These are phyloP conservation scores for Ridgeia piscesae DNA, from an alignment of 1,140 invertebrate species.

Conservation along the genomic window DNA sequence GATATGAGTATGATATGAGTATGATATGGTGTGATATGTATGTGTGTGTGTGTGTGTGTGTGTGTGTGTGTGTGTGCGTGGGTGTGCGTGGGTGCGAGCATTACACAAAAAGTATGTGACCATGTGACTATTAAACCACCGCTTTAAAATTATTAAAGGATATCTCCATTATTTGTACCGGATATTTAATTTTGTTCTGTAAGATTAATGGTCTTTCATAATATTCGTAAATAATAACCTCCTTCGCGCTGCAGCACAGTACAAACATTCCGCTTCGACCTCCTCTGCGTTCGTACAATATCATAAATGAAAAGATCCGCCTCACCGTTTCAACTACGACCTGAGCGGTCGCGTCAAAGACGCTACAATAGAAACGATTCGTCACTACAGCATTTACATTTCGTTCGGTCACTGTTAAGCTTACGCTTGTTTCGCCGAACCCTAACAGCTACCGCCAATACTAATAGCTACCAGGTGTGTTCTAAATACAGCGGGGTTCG, in stretches of 20 bases:
- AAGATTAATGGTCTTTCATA: not conserved
- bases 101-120: not conserved
- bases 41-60: too few species aligned
- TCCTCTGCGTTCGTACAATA: not conserved
- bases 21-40: too few species aligned
- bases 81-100: not conserved
- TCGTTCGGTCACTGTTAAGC: not conserved
- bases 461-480: not conserved
- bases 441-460: too few species aligned
- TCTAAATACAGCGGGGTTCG: not conserved
- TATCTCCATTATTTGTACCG: not conserved
- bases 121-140: not conserved
- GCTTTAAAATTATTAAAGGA: not conserved
- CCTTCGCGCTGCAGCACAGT: not conserved
- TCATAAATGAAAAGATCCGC: not conserved
- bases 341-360: not conserved
- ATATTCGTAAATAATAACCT: not conserved
- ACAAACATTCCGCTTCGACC: not conserved
- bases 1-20: too few species aligned
- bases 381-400: not conserved
- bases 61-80: too few species aligned
- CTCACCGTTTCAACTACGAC: too few species aligned
- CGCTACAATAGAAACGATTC: not conserved
- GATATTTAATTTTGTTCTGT: not conserved
- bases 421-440: not conserved